phyloP scores from a whole-genome alignment of 2,113 vertebrate genomes.

The Sinocyclocheilus grahami region DNA sequence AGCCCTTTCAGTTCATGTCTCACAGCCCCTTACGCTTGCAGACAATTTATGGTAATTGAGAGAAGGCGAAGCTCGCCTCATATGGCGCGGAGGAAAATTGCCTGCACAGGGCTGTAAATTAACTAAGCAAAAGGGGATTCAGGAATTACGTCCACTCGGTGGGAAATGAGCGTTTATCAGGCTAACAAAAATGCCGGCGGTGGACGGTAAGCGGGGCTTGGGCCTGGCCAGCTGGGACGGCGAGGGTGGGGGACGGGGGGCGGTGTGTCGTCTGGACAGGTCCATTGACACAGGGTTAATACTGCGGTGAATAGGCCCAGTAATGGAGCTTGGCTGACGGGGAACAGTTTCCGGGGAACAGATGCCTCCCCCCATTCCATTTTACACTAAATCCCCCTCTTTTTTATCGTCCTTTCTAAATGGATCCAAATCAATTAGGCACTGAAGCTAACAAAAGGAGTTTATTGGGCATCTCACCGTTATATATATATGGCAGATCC shows the following conservation, averaged over 20 bases:
- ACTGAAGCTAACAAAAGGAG: slow-evolving; percentile 47
- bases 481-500: slow-evolving; percentile 53
- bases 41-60: slow-evolving; percentile 65
- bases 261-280: neutral
- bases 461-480: slow-evolving; percentile 47
- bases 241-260: slow-evolving; percentile 11
- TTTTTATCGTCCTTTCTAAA: slow-evolving; percentile 59
- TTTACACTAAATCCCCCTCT: slow-evolving; percentile 47
- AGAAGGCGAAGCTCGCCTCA: slow-evolving; percentile 56
- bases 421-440: slow-evolving; percentile 67
- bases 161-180: slow-evolving; percentile 60
- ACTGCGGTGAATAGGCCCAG: slow-evolving; percentile 41
- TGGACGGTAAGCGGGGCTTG: slow-evolving; percentile 17
- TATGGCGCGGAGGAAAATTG: slow-evolving; percentile 59
- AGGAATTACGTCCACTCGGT: slow-evolving; percentile 55
- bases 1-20: slow-evolving; percentile 48
- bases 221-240: slow-evolving; percentile 50
- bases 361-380: slow-evolving; percentile 63
- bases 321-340: slow-evolving; percentile 49
- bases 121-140: slow-evolving; percentile 59
- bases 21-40: slow-evolving; percentile 49
- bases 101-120: slow-evolving; percentile 62
- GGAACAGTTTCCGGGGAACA: slow-evolving; percentile 64
- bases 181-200: slow-evolving; percentile 28
- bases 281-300: slow-evolving; percentile 53